These are phyloP conservation scores for Gisinianus flammeolus DNA, from an alignment of 2,888 invertebrate genomes.

Conservation along the genomic window DNA sequence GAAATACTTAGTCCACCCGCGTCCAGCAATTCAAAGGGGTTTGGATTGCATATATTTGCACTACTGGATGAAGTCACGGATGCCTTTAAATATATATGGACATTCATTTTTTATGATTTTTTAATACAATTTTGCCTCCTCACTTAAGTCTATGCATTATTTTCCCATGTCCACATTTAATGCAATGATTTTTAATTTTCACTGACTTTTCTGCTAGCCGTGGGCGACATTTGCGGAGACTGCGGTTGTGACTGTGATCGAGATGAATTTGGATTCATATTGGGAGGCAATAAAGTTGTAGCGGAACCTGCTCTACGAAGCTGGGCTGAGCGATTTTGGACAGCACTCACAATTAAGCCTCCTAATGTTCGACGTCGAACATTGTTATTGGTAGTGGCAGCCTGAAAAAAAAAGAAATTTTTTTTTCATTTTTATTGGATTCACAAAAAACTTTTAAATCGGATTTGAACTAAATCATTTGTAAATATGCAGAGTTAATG, in stretches of 20 bases:
- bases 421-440: background rate
- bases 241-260: conserved; percentile 61
- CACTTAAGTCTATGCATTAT: conserved; percentile 10
- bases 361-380: conserved; percentile 54
- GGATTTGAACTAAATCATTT: too few relatives aligned
- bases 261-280: conserved; percentile 57
- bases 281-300: conserved; percentile 71
- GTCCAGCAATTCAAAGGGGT: conserved; percentile 55
- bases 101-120: background rate
- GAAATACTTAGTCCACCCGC: conserved; percentile 48
- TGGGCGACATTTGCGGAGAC: conserved; percentile 61
- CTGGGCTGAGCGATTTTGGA: conserved; percentile 54
- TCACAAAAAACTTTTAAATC: background rate
- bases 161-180: background rate
- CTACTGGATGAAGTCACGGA: conserved; percentile 47
- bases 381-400: conserved; percentile 8
- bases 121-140: background rate
- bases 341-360: conserved; percentile 55
- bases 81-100: conserved; percentile 32
- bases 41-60: conserved; percentile 36
- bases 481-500: too few relatives aligned
- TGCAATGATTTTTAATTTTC: background rate
- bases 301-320: conserved; percentile 71
- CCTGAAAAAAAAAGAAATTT: conserved; percentile 4
- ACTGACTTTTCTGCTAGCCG: conserved; percentile 64